These are phyloP conservation scores for Aptenodytes patagonicus DNA, from an alignment of 2,113 vertebrate genomes.

Conservation along the genomic window DNA sequence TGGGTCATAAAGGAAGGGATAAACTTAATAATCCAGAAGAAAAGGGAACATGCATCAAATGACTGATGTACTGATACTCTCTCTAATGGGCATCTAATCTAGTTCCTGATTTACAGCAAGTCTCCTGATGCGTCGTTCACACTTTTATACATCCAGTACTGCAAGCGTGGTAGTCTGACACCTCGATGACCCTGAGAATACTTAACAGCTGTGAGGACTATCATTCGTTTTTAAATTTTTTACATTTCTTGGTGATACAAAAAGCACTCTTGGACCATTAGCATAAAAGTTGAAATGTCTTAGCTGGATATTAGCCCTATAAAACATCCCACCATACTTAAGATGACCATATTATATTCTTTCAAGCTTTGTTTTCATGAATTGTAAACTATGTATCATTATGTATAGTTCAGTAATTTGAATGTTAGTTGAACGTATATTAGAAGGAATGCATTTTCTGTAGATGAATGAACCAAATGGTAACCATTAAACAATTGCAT, in stretches of 20 bases:
- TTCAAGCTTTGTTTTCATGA: conserved; percentile 68
- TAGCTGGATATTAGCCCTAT: conserved; percentile 58
- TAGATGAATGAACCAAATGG: conserved; percentile 67
- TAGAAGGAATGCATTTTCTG: conserved; percentile 74
- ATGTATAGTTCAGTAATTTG: conserved; percentile 70
- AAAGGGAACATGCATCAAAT: conserved; percentile 31
- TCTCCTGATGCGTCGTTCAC: conserved; percentile 47
- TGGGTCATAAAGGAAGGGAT: conserved; percentile 20
- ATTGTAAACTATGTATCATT: conserved; percentile 75
- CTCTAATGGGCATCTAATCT: background rate
- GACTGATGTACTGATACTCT: background rate
- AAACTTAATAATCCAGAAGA: background rate
- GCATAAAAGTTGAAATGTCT: conserved; percentile 58
- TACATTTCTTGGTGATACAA: conserved; percentile 66
- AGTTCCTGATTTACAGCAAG: background rate
- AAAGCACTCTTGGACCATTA: conserved; percentile 65
- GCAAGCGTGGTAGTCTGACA: conserved; percentile 34
- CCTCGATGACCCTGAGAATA: conserved; percentile 30
- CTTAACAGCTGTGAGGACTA: conserved; percentile 62
- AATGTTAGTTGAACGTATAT: conserved; percentile 69
- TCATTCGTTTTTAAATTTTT: conserved; percentile 70
- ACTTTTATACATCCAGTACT: conserved; percentile 46
- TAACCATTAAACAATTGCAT: conserved; percentile 47
- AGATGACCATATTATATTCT: conserved; percentile 65
- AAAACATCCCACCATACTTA: conserved; percentile 35